These are phyloP conservation scores for Amia ocellicauda DNA, from an alignment of 2,113 vertebrate species.

Conservation along the genomic window DNA sequence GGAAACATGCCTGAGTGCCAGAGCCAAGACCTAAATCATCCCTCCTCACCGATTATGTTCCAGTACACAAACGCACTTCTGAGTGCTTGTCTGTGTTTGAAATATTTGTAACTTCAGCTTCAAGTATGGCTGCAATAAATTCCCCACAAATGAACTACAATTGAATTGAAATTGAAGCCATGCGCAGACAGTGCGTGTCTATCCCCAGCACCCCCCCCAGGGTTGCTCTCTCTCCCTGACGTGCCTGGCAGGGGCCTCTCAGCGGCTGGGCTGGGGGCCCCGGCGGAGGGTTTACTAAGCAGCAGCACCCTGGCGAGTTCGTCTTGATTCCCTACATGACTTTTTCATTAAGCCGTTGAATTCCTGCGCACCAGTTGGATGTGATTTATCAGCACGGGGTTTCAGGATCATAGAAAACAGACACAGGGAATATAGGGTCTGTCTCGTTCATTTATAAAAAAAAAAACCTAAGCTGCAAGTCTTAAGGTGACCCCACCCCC, in stretches of 20 bases:
- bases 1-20: no score
- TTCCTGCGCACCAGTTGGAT: conserved; percentile 69
- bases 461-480: no score
- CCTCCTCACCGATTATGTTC: no score
- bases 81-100: no score
- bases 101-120: neutral
- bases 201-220: conserved; percentile 16
- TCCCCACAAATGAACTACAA: conserved; percentile 50
- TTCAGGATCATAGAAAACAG: conserved; percentile 73
- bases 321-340: conserved; percentile 66
- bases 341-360: conserved; percentile 84
- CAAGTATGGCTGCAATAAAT: conserved; percentile 42
- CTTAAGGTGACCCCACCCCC: no score
- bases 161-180: conserved; percentile 40
- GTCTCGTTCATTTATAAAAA: conserved; percentile 49
- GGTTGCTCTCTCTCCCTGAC: conserved; percentile 41
- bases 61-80: no score
- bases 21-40: no score
- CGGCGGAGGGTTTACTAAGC: conserved; percentile 20
- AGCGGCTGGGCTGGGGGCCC: conserved; percentile 43
- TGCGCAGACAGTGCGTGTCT: conserved; percentile 21
- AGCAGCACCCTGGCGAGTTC: conserved; percentile 40
- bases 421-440: conserved; percentile 41
- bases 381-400: conserved; percentile 76
- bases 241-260: conserved; percentile 42